Percentiles rank a stretch among this genome's conserved stretches.
Evolutionary conservation across 2,888 invertebrate genomes (phyloP).

Genomic region (Drosophila meridiana): DNA sequence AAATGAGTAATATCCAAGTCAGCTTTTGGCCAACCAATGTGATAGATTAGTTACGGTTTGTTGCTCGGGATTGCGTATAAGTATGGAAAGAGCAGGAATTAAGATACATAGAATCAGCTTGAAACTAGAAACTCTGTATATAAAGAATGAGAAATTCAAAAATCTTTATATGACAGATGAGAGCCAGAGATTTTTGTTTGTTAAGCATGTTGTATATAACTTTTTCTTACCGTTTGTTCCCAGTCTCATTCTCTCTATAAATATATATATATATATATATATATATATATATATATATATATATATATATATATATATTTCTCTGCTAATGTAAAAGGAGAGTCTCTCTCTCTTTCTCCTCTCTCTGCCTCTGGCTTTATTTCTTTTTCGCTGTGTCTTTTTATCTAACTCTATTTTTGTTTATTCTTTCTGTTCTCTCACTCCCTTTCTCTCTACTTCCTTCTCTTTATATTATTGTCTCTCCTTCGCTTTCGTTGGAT

Average conservation of each 20-base stretch:
- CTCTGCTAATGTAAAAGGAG: too few relatives aligned
- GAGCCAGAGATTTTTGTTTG: neutral
- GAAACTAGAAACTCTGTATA: neutral
- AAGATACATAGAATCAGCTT: neutral
- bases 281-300: too few relatives aligned
- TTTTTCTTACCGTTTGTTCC: neutral
- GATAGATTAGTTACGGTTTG: slow-evolving; percentile 65
- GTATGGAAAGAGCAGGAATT: slow-evolving; percentile 9
- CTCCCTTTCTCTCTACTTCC: neutral
- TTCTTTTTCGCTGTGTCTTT: neutral
- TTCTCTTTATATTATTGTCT: too few relatives aligned
- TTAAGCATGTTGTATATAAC: neutral
- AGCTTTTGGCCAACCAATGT: slow-evolving; percentile 42
- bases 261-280: neutral
- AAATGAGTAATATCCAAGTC: slow-evolving; percentile 45
- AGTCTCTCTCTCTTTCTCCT: too few relatives aligned
- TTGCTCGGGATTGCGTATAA: slow-evolving; percentile 32
- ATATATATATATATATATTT: too few relatives aligned
- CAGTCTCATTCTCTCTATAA: neutral
- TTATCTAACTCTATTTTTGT: neutral
- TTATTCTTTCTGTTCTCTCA: neutral
- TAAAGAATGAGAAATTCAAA: neutral
- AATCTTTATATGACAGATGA: neutral
- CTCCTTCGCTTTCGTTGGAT: too few relatives aligned
- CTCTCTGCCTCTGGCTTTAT: neutral